phyloP scores from a whole-genome alignment of 2,797 vertebrate species.

The Acanthiza pusilla region DNA sequence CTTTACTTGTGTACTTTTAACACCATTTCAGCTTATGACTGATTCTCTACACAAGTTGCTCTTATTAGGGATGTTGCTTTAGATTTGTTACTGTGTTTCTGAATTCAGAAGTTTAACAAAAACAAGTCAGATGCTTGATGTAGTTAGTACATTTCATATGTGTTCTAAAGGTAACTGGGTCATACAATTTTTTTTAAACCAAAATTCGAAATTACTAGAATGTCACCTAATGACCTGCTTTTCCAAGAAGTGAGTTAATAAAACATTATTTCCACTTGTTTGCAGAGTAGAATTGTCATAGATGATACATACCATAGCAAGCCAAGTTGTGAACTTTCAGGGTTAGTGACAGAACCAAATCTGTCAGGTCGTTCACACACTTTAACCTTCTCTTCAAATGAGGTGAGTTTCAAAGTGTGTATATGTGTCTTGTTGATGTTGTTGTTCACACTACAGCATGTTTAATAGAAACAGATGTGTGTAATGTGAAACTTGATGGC shows the following conservation, averaged over 20 bases:
- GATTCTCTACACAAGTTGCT: background rate
- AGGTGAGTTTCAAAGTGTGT: constrained; percentile 89
- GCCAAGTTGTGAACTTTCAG: constrained; percentile 88
- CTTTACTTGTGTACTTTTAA: background rate
- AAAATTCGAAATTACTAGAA: constrained; percentile 4
- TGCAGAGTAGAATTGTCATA: constrained; percentile 94
- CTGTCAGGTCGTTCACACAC: constrained; percentile 93
- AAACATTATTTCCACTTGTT: constrained; percentile 87
- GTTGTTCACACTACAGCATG: constrained; percentile 52
- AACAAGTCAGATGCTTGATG: background rate
- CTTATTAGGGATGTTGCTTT: background rate
- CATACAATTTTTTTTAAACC: background rate
- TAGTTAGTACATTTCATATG: background rate
- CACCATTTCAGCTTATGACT: background rate
- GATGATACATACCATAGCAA: constrained; percentile 89
- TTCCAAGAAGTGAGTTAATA: constrained; percentile 68
- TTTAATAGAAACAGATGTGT: constrained; percentile 16
- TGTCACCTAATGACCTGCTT: constrained; percentile 57
- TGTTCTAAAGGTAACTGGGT: background rate
- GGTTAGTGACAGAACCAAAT: constrained; percentile 91
- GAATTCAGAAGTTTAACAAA: background rate
- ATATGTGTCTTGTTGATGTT: constrained; percentile 68
- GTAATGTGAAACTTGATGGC: constrained; percentile 7
- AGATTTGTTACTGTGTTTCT: background rate
- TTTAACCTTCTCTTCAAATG: constrained; percentile 94